A percentile compares a stretch with the other conserved stretches of the same genome.
These are phyloP conservation scores for Nothoprocta perdicaria DNA, from an alignment of 2,113 vertebrate genomes.

Conservation along the genomic window DNA sequence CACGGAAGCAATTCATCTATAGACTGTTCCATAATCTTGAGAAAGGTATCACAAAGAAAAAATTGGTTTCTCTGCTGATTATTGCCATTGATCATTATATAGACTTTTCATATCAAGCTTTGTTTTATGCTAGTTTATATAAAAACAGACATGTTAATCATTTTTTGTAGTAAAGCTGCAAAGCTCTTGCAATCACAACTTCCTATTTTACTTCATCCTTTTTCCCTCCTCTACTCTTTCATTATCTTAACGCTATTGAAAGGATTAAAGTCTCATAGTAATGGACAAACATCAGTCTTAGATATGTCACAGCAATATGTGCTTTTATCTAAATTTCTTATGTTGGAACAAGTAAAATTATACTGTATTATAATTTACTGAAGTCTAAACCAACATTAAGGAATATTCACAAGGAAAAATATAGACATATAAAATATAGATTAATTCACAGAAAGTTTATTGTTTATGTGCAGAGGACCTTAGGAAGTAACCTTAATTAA, in stretches of 20 bases:
- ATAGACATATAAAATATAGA: background rate
- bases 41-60: background rate
- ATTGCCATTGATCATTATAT: background rate
- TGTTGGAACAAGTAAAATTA: background rate
- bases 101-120: background rate
- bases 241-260: background rate
- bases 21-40: background rate
- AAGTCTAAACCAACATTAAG: background rate
- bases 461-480: background rate
- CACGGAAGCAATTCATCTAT: background rate
- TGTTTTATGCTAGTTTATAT: background rate
- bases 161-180: background rate
- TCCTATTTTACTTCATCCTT: background rate
- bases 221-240: background rate
- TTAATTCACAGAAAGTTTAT: background rate
- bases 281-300: background rate
- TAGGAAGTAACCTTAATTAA: constrained; percentile 15
- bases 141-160: background rate
- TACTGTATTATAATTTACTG: background rate
- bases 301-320: background rate
- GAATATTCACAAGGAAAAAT: background rate
- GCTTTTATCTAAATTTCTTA: background rate
- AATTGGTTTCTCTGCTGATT: background rate
- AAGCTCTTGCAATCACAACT: background rate
- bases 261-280: background rate